Conservation (phyloP, 2,113 vertebrate species). For the Lamprologus callipterus region DNA sequence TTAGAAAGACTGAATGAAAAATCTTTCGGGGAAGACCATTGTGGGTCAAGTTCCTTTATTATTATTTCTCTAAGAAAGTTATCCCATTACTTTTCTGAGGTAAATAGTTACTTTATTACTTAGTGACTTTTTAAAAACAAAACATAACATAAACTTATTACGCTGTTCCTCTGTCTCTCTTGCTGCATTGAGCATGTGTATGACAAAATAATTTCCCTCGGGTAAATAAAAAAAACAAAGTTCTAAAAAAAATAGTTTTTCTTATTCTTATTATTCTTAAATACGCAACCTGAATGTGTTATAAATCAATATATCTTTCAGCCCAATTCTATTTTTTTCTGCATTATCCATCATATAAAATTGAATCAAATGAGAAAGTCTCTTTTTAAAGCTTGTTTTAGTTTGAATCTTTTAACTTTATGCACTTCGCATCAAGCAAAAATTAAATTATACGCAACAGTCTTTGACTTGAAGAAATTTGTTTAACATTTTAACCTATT, state of each 20-base stretch:
- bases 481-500: neutral
- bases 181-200: neutral
- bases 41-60: neutral
- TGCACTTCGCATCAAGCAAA: neutral
- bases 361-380: neutral
- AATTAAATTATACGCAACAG: neutral
- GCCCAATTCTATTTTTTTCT: neutral
- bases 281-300: neutral
- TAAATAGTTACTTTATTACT: neutral
- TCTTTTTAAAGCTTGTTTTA: neutral
- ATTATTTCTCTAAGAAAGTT: neutral
- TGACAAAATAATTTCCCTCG: neutral
- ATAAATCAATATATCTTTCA: rapidly evolving
- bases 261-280: neutral
- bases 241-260: neutral
- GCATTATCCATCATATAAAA: neutral
- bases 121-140: neutral
- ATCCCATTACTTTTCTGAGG: neutral
- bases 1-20: neutral
- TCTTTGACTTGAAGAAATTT: neutral
- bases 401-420: neutral
- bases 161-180: neutral
- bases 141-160: neutral
- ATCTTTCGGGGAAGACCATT: neutral
- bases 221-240: neutral